phyloP scores from a whole-genome alignment of 2,797 vertebrate species.

The Gila robusta region DNA sequence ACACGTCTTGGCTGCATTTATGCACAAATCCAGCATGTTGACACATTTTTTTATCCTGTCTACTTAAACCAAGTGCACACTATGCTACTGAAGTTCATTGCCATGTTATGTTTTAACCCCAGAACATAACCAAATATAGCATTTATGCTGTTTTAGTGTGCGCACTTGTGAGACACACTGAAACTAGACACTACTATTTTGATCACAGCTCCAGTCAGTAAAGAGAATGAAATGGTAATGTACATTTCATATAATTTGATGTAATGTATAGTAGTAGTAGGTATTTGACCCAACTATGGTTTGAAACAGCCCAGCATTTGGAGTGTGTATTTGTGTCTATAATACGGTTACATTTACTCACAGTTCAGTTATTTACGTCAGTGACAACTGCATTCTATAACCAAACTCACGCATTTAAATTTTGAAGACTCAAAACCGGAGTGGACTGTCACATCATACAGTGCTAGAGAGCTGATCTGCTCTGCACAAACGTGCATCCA shows the following conservation, averaged over 20 bases:
- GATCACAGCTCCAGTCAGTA: not conserved
- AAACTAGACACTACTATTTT: not conserved
- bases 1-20: constrained; percentile 6
- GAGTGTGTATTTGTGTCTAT: not conserved
- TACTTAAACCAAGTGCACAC: not conserved
- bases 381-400: not conserved
- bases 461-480: not conserved
- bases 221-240: too few relatives aligned
- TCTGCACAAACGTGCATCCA: not conserved
- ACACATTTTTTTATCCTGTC: not conserved
- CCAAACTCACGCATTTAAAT: not conserved
- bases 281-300: too few relatives aligned
- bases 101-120: not conserved
- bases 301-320: too few relatives aligned
- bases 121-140: not conserved
- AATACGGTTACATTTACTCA: not conserved
- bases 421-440: not conserved
- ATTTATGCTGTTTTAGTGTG: not conserved
- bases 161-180: not conserved
- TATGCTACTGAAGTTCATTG: not conserved
- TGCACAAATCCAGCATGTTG: not conserved
- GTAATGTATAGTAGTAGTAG: not conserved
- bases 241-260: not conserved
- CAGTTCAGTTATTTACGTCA: not conserved
- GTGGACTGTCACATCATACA: not conserved